These are phyloP conservation scores for Leucophora obtusa DNA, from an alignment of 2,888 invertebrate genomes.

Conservation along the genomic window DNA sequence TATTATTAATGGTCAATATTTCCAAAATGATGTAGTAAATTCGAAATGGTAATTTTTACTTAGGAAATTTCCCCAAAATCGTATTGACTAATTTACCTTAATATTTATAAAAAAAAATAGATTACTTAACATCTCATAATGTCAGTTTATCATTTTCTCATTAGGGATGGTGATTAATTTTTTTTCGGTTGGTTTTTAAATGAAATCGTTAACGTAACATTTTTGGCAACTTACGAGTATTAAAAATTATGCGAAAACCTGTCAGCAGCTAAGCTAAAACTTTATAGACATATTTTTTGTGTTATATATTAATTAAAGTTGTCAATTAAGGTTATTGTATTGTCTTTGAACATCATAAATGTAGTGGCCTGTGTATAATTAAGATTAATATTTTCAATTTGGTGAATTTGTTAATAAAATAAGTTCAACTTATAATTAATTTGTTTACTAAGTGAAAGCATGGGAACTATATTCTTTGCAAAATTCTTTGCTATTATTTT, in stretches of 20 bases:
- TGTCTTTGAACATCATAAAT: conserved; percentile 23
- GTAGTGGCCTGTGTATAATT: conserved; percentile 50
- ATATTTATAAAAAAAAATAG: too few species aligned
- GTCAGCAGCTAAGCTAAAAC: conserved; percentile 13
- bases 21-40: background rate
- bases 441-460: conserved; percentile 52
- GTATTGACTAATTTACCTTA: background rate
- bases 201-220: conserved; percentile 27
- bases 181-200: background rate
- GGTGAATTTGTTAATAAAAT: conserved; percentile 26
- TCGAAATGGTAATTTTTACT: background rate
- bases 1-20: conserved; percentile 35
- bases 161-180: conserved; percentile 10
- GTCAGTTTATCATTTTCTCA: conserved; percentile 8
- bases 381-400: conserved; percentile 53
- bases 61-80: too few species aligned
- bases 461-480: conserved; percentile 51
- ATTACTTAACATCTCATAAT: background rate
- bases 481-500: too few species aligned
- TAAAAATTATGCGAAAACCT: background rate
- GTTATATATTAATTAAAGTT: conserved; percentile 52
- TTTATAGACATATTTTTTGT: background rate
- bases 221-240: conserved; percentile 17
- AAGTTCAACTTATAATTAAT: background rate
- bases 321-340: conserved; percentile 47